Evolutionary conservation across 2,797 vertebrate genomes (phyloP).

Genomic region (Chromobotia macracanthus): DNA sequence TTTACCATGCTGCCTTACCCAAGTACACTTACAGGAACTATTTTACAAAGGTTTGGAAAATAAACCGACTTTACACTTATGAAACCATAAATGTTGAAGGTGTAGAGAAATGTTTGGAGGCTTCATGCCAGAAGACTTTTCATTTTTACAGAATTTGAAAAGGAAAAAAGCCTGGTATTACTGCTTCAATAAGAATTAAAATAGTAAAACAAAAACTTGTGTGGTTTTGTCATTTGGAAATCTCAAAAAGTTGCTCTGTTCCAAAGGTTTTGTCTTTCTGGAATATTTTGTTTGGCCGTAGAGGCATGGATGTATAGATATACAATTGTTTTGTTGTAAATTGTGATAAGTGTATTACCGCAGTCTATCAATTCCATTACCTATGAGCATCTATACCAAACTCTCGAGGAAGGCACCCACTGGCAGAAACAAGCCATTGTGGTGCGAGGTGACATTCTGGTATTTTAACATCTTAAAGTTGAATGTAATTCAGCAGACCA

Average conservation of each 20-base stretch:
- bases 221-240: neutral
- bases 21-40: constrained; percentile 56
- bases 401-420: too few species aligned
- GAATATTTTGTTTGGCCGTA: constrained; percentile 24
- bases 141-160: constrained; percentile 59
- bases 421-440: too few species aligned
- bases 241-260: neutral
- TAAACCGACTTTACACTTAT: constrained; percentile 68
- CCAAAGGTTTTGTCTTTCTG: neutral
- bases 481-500: too few species aligned
- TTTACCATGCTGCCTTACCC: constrained; percentile 74
- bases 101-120: constrained; percentile 65
- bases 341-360: constrained; percentile 1
- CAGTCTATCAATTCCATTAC: too few species aligned
- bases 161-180: constrained; percentile 71
- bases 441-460: too few species aligned
- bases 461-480: too few species aligned
- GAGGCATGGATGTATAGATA: constrained; percentile 16
- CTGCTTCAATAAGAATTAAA: constrained; percentile 74
- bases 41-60: constrained; percentile 59
- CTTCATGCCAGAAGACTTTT: constrained; percentile 65
- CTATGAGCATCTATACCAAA: too few species aligned
- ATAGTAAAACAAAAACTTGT: constrained; percentile 45
- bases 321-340: too few species aligned
- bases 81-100: constrained; percentile 69